Evolutionary conservation across 2,888 invertebrate species (phyloP).

Genomic region (Pachymerium ferrugineum): DNA sequence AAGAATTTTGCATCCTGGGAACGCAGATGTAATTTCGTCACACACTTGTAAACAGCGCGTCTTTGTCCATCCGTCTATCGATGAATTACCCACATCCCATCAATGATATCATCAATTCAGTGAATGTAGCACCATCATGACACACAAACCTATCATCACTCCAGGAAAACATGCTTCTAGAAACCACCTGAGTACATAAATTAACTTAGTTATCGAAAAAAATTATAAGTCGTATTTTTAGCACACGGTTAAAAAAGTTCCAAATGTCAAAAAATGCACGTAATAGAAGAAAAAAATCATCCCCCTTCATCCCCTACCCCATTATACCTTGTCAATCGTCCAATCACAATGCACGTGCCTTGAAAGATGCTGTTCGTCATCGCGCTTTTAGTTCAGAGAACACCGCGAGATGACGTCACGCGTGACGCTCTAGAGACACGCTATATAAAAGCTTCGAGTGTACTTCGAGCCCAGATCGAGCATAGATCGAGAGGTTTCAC

Average conservation of each 20-base stretch:
- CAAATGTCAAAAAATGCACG: no score
- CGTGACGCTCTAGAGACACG: neutral
- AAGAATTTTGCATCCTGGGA: neutral
- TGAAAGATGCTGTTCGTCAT: neutral
- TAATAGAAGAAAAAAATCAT: no score
- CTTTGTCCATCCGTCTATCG: no score
- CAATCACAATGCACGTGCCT: no score
- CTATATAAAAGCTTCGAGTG: neutral
- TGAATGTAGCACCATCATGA: neutral
- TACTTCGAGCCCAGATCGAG: neutral
- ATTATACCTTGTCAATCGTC: neutral
- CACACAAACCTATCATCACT: neutral
- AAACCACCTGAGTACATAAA: no score
- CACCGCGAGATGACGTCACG: neutral
- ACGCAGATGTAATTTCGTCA: neutral
- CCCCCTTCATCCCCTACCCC: neutral
- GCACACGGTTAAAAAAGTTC: no score
- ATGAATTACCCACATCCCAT: no score
- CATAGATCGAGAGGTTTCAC: neutral
- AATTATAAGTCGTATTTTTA: no score
- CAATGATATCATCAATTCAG: slow-evolving; percentile 19
- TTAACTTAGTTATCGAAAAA: no score
- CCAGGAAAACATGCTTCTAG: no score
- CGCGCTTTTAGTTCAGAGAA: neutral
- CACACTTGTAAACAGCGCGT: neutral